Conservation (phyloP, 2,888 invertebrate genomes). For the Pinctada fucata region DNA sequence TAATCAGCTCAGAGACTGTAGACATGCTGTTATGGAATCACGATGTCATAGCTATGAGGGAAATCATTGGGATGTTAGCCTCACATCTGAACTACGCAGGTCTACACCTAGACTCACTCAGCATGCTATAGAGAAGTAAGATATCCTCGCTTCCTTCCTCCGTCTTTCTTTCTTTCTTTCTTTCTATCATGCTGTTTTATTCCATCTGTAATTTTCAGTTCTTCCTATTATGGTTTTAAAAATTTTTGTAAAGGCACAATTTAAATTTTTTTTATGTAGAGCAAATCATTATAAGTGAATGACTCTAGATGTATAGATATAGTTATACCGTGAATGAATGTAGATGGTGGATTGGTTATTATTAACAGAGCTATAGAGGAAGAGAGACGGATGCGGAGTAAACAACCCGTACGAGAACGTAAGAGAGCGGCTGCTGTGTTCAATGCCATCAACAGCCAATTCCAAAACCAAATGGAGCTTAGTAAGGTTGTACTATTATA, state of each 20-base stretch:
- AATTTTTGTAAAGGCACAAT: too few relatives aligned
- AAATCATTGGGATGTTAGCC: constrained; percentile 39
- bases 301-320: too few relatives aligned
- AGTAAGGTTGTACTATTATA: neutral
- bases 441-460: constrained; percentile 3
- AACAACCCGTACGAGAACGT: neutral
- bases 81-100: constrained; percentile 13
- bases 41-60: constrained; percentile 27
- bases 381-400: neutral
- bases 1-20: constrained; percentile 27
- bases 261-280: too few relatives aligned
- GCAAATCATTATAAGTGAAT: too few relatives aligned
- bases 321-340: too few relatives aligned
- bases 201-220: too few relatives aligned
- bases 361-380: neutral
- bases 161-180: too few relatives aligned
- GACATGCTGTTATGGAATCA: constrained; percentile 28
- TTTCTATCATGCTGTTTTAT: too few relatives aligned
- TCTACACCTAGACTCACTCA: constrained; percentile 34
- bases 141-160: neutral
- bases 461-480: neutral
- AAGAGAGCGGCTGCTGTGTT: neutral
- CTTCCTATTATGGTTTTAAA: too few relatives aligned
- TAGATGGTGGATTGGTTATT: too few relatives aligned
- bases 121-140: constrained; percentile 27